phyloP scores from a whole-genome alignment of 2,113 vertebrate species.

The Orycteropus afer region DNA sequence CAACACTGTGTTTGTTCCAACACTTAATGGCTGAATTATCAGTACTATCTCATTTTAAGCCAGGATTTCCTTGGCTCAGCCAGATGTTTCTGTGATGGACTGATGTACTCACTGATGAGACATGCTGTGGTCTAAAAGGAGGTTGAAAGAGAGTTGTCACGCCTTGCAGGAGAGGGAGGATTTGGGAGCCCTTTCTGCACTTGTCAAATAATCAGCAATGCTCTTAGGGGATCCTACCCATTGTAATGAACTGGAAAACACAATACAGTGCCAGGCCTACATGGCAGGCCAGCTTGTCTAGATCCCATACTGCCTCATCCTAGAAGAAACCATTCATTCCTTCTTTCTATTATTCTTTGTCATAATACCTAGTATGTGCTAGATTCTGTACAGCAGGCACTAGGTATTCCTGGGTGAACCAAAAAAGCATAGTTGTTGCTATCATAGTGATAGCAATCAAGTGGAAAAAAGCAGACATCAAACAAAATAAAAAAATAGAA shows the following conservation, averaged over 20 bases:
- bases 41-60: slow-evolving; percentile 71
- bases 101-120: slow-evolving; percentile 76
- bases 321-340: not conserved
- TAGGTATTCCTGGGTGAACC: not conserved
- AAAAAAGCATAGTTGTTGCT: not conserved
- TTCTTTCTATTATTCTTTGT: not conserved
- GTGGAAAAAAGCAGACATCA: not conserved
- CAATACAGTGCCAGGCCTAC: not conserved
- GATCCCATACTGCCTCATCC: not conserved
- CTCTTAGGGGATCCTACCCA: not conserved
- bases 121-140: slow-evolving; percentile 46
- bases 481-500: too few relatives aligned
- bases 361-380: not conserved
- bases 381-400: not conserved
- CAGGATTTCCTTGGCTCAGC: slow-evolving; percentile 71
- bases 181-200: not conserved
- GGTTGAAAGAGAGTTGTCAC: not conserved
- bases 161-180: not conserved
- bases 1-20: slow-evolving; percentile 76
- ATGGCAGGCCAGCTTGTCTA: not conserved
- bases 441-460: not conserved
- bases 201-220: not conserved
- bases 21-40: slow-evolving; percentile 76
- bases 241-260: not conserved
- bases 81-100: slow-evolving; percentile 80